Evolutionary conservation across 2,113 vertebrate genomes (phyloP).

Genomic region (Gasterosteus aculeatus): DNA sequence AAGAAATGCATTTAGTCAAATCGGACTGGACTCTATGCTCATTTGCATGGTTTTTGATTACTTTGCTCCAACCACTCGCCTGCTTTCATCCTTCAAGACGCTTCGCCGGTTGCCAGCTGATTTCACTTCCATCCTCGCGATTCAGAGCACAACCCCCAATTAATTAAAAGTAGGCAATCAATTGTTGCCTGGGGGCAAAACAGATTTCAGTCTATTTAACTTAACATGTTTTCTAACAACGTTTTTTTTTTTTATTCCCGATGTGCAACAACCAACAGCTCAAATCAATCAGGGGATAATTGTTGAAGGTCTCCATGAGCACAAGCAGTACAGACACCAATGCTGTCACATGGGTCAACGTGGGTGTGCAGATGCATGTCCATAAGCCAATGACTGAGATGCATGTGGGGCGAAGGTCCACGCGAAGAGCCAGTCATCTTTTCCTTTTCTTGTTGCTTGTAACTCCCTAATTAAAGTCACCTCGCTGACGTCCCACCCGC

Average conservation of each 20-base stretch:
- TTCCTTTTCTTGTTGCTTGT: constrained; percentile 25
- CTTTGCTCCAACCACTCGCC: background rate
- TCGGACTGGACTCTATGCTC: background rate
- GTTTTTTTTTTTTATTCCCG: background rate
- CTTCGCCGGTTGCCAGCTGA: background rate
- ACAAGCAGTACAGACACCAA: background rate
- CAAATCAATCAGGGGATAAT: constrained; percentile 37
- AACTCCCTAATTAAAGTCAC: constrained; percentile 70
- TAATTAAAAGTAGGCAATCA: constrained; percentile 65
- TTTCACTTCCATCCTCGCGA: constrained; percentile 17
- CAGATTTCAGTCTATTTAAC: constrained; percentile 51
- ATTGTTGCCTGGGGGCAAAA: constrained; percentile 61
- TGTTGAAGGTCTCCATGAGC: background rate
- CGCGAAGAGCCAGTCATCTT: constrained; percentile 31
- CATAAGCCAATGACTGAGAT: constrained; percentile 26
- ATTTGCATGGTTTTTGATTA: constrained; percentile 25
- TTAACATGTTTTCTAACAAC: constrained; percentile 61
- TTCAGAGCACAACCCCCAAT: constrained; percentile 56
- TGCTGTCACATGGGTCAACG: background rate
- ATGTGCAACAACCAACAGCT: constrained; percentile 49
- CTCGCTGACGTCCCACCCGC: constrained; percentile 68
- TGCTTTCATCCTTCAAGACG: constrained; percentile 10
- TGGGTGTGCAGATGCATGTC: background rate
- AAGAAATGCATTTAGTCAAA: background rate
- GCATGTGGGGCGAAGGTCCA: constrained; percentile 49